Evolutionary conservation across 2,797 vertebrate genomes (phyloP).

Genomic region (Myotis daubentonii): DNA sequence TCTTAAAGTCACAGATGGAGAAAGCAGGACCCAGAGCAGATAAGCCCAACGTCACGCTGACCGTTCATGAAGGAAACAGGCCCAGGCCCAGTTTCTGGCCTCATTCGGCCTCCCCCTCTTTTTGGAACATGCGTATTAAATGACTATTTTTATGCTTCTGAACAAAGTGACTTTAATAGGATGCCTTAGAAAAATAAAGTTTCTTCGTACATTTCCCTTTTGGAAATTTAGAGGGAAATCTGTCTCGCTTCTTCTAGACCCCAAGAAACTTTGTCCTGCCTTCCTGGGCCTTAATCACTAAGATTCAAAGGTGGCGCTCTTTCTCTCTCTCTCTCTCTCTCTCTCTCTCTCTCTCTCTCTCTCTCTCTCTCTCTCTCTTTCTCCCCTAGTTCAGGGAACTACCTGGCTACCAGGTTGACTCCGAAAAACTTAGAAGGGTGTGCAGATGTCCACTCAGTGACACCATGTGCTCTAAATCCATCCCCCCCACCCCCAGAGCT

Average conservation of each 20-base stretch:
- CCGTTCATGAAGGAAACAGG: fast-evolving
- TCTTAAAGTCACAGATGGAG: not conserved
- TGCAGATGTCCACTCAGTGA: not conserved
- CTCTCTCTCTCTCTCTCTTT: not conserved
- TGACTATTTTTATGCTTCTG: not conserved
- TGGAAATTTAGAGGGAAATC: not conserved
- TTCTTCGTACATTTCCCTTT: conserved; percentile 4
- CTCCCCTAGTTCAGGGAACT: not conserved
- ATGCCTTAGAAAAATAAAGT: not conserved
- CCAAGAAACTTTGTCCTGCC: not conserved
- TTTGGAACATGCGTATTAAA: not conserved
- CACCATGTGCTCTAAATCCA: fast-evolving
- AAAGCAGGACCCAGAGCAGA: not conserved
- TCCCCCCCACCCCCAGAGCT: not conserved
- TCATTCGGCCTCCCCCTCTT: too few relatives aligned
- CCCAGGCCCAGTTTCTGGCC: not conserved
- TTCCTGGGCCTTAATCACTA: not conserved
- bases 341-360: not conserved
- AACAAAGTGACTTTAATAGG: not conserved
- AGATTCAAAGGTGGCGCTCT: not conserved
- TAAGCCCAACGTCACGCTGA: not conserved
- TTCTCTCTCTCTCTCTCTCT: too few relatives aligned
- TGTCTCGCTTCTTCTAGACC: not conserved
- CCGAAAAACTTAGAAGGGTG: not conserved
- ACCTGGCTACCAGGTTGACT: not conserved